phyloP scores from a whole-genome alignment of 2,113 vertebrate genomes.

The Benitochromis conjunctus region DNA sequence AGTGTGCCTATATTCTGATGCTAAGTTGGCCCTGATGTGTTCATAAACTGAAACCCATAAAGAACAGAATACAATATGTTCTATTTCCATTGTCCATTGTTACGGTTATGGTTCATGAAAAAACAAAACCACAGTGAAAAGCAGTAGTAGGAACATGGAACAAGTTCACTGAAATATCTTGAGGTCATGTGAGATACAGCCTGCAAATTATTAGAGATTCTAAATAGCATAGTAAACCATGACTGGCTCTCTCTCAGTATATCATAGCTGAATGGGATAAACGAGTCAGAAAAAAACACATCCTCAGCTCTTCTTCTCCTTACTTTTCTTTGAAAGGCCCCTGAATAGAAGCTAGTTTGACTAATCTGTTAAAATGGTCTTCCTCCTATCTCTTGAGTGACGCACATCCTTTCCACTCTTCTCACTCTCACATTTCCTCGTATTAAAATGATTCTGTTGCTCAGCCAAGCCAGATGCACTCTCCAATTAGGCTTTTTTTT shows the following conservation, averaged over 20 bases:
- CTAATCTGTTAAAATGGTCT: slow-evolving; percentile 32
- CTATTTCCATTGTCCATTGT: no score
- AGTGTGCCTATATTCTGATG: not conserved
- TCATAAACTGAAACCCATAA: not conserved
- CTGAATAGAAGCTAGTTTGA: slow-evolving; percentile 25
- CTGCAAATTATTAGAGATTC: not conserved
- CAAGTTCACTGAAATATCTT: not conserved
- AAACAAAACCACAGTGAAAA: not conserved
- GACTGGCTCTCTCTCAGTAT: not conserved
- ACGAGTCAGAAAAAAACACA: not conserved
- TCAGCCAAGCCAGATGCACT: slow-evolving; percentile 60
- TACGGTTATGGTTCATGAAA: not conserved
- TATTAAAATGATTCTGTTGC: slow-evolving; percentile 53
- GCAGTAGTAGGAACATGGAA: not conserved
- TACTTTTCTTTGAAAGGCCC: slow-evolving; percentile 25
- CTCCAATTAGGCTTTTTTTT: slow-evolving; percentile 12
- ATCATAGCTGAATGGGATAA: slow-evolving; percentile 2
- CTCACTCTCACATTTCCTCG: slow-evolving; percentile 37
- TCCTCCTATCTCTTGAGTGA: slow-evolving; percentile 44
- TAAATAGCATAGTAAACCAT: not conserved
- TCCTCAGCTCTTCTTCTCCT: not conserved
- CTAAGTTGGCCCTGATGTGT: not conserved
- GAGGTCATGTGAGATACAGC: not conserved
- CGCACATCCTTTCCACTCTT: slow-evolving; percentile 49
- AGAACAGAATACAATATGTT: not conserved